Evolutionary conservation across 1,140 invertebrate species (phyloP).

Genomic region (Drosophila miranda): DNA sequence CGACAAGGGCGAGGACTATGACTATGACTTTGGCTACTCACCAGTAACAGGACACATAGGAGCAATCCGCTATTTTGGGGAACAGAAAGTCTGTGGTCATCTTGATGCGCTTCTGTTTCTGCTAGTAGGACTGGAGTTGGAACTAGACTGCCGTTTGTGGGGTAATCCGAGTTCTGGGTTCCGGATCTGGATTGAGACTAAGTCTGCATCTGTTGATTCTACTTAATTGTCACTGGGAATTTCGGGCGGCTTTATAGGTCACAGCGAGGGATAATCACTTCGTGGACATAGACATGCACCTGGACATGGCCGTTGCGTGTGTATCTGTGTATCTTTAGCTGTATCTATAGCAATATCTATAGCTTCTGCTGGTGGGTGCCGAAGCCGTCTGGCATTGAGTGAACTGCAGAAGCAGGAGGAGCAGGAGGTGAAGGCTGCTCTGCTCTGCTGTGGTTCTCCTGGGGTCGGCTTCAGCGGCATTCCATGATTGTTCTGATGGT

Average conservation of each 20-base stretch:
- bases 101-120: conserved; percentile 35
- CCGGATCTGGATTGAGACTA: too few species aligned
- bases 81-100: conserved; percentile 83
- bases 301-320: conserved; percentile 18
- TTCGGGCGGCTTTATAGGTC: conserved; percentile 2
- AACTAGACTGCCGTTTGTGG: too few species aligned
- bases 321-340: conserved; percentile 17
- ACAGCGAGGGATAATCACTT: conserved; percentile 47
- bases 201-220: too few species aligned
- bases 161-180: too few species aligned
- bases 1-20: neutral
- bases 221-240: too few species aligned
- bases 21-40: conserved; percentile 76
- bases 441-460: conserved; percentile 20
- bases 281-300: conserved; percentile 31
- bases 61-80: conserved; percentile 86
- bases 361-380: conserved; percentile 24
- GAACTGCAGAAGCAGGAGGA: neutral
- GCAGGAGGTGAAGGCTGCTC: neutral
- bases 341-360: conserved; percentile 29
- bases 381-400: too few species aligned
- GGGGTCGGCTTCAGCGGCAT: too few species aligned
- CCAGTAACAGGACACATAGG: conserved; percentile 88
- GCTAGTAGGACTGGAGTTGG: too few species aligned
- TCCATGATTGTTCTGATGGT: too few species aligned